Evolutionary conservation across 1,140 invertebrate genomes (phyloP), one percentile per base, ranked within the genome.

Genomic region (Platyura marginata): DNA sequence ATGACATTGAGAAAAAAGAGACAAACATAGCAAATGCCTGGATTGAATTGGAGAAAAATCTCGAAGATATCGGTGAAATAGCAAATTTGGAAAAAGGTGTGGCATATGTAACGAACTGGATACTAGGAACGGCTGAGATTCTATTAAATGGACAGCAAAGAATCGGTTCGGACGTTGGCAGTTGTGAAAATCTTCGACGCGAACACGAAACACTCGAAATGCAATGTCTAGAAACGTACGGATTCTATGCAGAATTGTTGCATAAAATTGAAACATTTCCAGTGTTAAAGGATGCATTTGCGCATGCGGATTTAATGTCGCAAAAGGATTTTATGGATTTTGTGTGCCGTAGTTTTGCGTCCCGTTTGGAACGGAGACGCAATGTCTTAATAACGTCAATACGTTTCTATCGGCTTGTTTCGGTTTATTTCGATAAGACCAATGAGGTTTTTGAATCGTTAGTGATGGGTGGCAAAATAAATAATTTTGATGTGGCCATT

Each of bases 301-400:
- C 57, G n/a, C 56, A 56, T 29, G 63, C 59, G 52, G 74, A 79
- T 53, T 52, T 80, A 5, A 62, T 73, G 11, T 74, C 73, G 0
- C 77, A 79, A 45, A 65, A 72, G 46, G 77, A 79, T 50, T 79
- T 79, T 52, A 84, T 86, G 81, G 77, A 86, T 58, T 83, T 81
- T 46, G 75, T 84, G 0, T 81, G 77, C 49, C 69, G 79, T 40
- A 81, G 75, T 51, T 85, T 83, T 52, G 81, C 81, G 0, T 72
- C 71, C 20, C 65, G 81, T n/a, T 55, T 87, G 37, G 81, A 86
- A 50, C 68, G 78, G 32, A 59, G 81, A 21, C 61, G 81, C 44
- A 83, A 79, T 50, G 66, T 82, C n/a, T 56, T 87, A 5, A 80
- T 84, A 34, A 80, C 79, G 3, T 81, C 80, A 1, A 65, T 79